Percentiles rank a stretch among this genome's conserved stretches.
Conservation (phyloP, 2,888 invertebrate species). For the Glaucopsyche alexis region DNA sequence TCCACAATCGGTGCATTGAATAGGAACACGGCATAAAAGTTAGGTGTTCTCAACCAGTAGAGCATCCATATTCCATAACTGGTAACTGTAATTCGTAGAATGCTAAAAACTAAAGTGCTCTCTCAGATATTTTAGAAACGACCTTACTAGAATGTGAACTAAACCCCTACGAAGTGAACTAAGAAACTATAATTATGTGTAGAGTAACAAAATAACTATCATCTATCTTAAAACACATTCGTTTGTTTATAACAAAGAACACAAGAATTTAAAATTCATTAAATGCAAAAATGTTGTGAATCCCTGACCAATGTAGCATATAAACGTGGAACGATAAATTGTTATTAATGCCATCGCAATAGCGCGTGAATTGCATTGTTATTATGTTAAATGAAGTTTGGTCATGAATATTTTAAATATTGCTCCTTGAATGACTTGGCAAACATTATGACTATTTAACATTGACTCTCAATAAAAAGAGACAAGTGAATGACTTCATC, state of each 20-base stretch:
- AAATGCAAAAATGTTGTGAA: constrained; percentile 44
- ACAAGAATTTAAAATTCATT: not conserved
- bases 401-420: constrained; percentile 54
- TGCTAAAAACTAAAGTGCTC: not conserved
- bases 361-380: constrained; percentile 63
- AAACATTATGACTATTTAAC: not conserved
- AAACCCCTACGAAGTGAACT: too few species aligned
- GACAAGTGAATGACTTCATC: not conserved
- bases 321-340: constrained; percentile 48
- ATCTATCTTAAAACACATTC: not conserved
- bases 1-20: not conserved
- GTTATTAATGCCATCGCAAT: constrained; percentile 71
- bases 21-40: not conserved
- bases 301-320: constrained; percentile 42
- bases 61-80: not conserved
- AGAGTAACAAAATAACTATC: not conserved
- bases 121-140: not conserved
- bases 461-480: not conserved
- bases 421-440: constrained; percentile 9
- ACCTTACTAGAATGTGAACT: too few species aligned
- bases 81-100: not conserved
- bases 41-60: not conserved
- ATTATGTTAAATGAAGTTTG: constrained; percentile 62
- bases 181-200: not conserved
- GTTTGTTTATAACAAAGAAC: not conserved